Evolutionary conservation across 1,140 invertebrate species (phyloP).

Genomic region (Papilio polyxenes): DNA sequence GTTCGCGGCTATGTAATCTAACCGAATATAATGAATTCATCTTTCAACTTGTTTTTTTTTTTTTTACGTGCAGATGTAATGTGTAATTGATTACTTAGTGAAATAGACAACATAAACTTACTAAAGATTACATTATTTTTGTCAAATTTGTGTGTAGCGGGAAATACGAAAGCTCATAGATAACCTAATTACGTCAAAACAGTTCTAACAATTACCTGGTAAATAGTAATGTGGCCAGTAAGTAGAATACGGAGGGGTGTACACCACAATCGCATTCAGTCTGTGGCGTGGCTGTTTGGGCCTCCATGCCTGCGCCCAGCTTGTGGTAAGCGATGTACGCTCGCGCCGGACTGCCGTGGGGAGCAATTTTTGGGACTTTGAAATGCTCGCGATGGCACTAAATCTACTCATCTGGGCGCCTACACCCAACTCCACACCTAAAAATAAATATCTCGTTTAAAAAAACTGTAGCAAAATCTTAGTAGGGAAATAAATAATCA

Average conservation of each 20-base stretch:
- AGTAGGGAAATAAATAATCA: too few relatives aligned
- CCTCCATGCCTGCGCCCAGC: conserved; percentile 73
- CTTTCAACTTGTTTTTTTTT: background rate
- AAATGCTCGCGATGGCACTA: conserved; percentile 52
- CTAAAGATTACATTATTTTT: background rate
- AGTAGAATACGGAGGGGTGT: conserved; percentile 76
- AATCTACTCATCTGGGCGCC: conserved; percentile 74
- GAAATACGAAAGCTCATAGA: background rate
- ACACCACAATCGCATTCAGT: conserved; percentile 77
- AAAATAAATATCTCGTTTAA: background rate
- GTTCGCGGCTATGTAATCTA: background rate
- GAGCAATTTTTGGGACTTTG: conserved; percentile 75
- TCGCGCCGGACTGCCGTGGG: conserved; percentile 74
- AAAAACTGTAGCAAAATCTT: background rate
- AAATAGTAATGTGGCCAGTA: conserved; percentile 76
- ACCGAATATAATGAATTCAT: background rate
- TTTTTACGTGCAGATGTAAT: background rate
- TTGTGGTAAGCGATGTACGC: conserved; percentile 79
- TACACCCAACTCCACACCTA: conserved; percentile 51
- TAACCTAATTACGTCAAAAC: too few relatives aligned
- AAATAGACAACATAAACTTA: background rate
- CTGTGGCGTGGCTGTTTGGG: conserved; percentile 70
- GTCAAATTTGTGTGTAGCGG: too few relatives aligned
- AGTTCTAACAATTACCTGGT: conserved; percentile 62
- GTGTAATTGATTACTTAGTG: too few relatives aligned